Evolutionary conservation across 2,113 vertebrate species (phyloP).

Genomic region (Grantiella picta): DNA sequence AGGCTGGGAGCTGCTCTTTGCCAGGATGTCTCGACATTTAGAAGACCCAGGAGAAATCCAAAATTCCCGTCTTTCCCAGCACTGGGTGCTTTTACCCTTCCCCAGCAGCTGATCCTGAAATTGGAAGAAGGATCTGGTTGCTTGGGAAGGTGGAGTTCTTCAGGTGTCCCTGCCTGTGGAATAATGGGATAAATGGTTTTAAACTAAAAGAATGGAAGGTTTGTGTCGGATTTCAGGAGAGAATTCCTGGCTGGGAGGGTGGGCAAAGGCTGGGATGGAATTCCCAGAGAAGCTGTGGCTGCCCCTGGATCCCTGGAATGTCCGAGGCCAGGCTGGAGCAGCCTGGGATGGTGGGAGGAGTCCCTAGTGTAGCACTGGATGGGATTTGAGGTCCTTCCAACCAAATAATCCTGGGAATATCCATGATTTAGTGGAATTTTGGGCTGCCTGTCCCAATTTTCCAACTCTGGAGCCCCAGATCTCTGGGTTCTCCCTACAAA

Average conservation of each 20-base stretch:
- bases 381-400: not conserved
- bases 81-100: rapidly evolving
- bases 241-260: not conserved
- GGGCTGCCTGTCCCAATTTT: not conserved
- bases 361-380: no score
- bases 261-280: not conserved
- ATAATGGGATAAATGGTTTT: not conserved
- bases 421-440: not conserved
- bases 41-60: not conserved
- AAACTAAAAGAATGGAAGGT: not conserved
- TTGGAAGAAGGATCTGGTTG: rapidly evolving
- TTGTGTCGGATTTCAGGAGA: not conserved
- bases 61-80: not conserved
- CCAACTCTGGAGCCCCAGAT: not conserved
- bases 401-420: not conserved
- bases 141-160: not conserved
- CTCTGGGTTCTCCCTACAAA: rapidly evolving
- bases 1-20: no score
- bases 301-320: no score
- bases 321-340: no score
- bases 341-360: no score
- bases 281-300: not conserved
- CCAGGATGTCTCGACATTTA: no score
- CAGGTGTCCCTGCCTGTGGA: not conserved
- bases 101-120: not conserved